Evolutionary conservation across 2,888 invertebrate species (phyloP), one percentile per base, ranked within the genome.

Genomic region (Drosophila subquinaria): DNA sequence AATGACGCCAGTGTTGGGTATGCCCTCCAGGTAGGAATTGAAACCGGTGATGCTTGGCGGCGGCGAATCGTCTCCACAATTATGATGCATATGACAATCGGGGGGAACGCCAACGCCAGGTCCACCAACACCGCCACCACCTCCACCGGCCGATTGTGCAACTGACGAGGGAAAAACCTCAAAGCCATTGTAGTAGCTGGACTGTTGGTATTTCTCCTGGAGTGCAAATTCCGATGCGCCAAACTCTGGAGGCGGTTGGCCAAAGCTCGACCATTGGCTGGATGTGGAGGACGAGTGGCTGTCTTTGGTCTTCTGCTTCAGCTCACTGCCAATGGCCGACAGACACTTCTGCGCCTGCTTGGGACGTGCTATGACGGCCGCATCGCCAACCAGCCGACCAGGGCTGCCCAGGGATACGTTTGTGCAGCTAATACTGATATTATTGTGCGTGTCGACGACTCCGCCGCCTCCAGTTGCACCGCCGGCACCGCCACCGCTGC

Each of bases 291-390:
- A 57, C 51, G 80, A 60, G 27, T 90, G 88, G 53, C 75, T 85
- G 67, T 92, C 92, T 78, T 91, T 92, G 64, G 91, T 90, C 77
- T 91, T 90, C 66, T 92, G 92, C 67, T 93, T 93, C 27, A 92
- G 78, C 84, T 93, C 93, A 81, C 93, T 93, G 11, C 93, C 93
- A 72, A 93, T 93, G 20, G 93, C 93, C 3, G 92, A 92, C 42
- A 92, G 83, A 59, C 91, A 92, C 72, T 92, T 91, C 9, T 82
- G 85, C 0, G 81, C 60, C 27, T 86, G 82, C 43, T 85, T 77
- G 5, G 92, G 92, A 20, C 92, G 90, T 45, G 90, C 90, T 61
- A 91, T 92, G 52, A 91, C 80, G 10, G 92, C 91, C 3, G 92
- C 90, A 60, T 91, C 92, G 17, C 91, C 92, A 11, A 78, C 77